Base-by-base conservation (phyloP, 2,113 vertebrate species). In the Rhagologus leucostigma region DNA sequence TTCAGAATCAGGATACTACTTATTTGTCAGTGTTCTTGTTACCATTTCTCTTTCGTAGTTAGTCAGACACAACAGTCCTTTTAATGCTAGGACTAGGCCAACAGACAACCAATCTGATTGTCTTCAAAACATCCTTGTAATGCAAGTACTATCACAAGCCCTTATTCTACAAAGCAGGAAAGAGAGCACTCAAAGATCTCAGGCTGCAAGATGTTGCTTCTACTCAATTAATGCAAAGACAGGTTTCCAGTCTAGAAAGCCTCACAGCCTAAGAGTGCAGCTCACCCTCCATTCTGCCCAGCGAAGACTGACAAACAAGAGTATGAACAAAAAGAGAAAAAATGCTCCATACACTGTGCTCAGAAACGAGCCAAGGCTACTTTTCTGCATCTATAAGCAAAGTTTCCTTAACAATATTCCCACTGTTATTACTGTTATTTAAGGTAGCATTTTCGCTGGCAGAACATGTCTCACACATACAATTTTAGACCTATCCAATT, bases 181-280 rank as follows among this genome's bases (percentile, higher is more conserved):
- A 77, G 59, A 59, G 10, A 69, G 16, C 29, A 46, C 46, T 41
- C 50, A 10, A 16, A 81, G 19, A 62, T 14, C 4, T 4, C 2
- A 2, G 33, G 57, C 52, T 62, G 21, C 41, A 70, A 53, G 37
- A 27, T 44, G 44, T 1, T 76, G 41, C 44, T 84, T 53, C 69
- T 65, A 26, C 26, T 60, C 35, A 55, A 57, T 39, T 60, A 69
- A 46, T 0, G 1, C 0, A 0, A 74, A 22, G 35, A 26, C 5
- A 39, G 11, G 29, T 64, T 74, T 55, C 37, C 27, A 42, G 35
- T 30, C 62, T 35, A 68, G 56, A 85, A 89, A 79, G 46, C 26
- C 69, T 78, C 29, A 44, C 8, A 64, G 24, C 17, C 49, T 24
- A 32, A 35, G 20, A 59, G 52, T 14, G 41, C 73, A 80, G 47